These are phyloP conservation scores for Ophraella communa DNA, from an alignment of 2,888 invertebrate genomes.

Conservation along the genomic window DNA sequence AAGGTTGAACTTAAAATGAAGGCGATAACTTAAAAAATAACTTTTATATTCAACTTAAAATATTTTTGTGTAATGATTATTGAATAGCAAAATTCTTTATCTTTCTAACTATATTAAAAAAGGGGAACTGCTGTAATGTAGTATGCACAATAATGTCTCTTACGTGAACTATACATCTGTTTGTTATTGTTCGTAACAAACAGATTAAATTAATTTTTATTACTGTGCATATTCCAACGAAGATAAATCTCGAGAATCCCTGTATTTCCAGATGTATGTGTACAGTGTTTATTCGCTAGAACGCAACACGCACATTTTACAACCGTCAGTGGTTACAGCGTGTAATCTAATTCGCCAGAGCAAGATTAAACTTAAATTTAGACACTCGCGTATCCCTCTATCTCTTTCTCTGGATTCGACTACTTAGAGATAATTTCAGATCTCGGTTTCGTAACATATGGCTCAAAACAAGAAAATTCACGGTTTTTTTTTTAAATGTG, in stretches of 20 bases:
- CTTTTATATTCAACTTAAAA: no score
- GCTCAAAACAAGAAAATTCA: not conserved
- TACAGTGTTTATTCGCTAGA: constrained; percentile 14
- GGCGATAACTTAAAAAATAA: no score
- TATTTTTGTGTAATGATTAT: no score
- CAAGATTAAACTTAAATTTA: constrained; percentile 23
- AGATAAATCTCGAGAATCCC: not conserved
- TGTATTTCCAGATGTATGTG: not conserved
- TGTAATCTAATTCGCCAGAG: constrained; percentile 16
- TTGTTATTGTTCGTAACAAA: no score
- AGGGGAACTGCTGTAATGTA: no score
- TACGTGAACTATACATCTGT: no score
- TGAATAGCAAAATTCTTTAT: no score
- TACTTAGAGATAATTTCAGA: constrained; percentile 10
- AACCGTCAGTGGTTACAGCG: constrained; percentile 5
- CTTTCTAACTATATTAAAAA: no score
- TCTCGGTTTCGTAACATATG: constrained; percentile 11
- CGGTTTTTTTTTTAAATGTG: not conserved
- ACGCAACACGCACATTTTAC: constrained; percentile 17
- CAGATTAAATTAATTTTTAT: no score
- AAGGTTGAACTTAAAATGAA: no score
- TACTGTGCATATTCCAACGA: no score
- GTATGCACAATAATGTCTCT: no score
- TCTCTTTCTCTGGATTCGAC: constrained; percentile 13
- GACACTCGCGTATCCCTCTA: constrained; percentile 13